Conservation (phyloP, 1,140 invertebrate genomes). For the Rhagoletis pomonella region DNA sequence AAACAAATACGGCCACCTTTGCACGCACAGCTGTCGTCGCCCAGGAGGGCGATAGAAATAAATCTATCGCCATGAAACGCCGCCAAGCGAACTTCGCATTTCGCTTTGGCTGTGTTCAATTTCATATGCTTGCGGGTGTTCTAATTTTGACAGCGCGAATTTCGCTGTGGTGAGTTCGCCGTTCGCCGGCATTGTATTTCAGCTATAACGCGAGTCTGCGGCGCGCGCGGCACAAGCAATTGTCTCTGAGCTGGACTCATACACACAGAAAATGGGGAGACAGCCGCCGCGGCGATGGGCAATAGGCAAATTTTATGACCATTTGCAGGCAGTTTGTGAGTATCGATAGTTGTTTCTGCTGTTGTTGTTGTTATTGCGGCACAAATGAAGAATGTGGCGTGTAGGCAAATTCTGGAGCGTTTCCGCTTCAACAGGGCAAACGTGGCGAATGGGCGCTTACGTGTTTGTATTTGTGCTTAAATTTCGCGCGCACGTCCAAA, state of each 20-base stretch:
- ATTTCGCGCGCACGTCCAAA: not conserved
- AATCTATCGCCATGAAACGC: too few species aligned
- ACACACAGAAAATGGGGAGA: not conserved
- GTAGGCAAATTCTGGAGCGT: conserved; percentile 46
- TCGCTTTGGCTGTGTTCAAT: too few species aligned
- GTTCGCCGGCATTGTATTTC: too few species aligned
- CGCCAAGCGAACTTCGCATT: too few species aligned
- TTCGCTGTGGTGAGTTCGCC: too few species aligned
- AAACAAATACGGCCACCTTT: too few species aligned
- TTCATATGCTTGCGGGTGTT: too few species aligned
- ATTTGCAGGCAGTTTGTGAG: conserved; percentile 44
- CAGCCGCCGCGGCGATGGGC: not conserved
- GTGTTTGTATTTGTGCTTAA: not conserved
- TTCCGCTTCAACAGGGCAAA: conserved; percentile 30
- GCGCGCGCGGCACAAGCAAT: conserved; percentile 31
- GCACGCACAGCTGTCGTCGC: too few species aligned
- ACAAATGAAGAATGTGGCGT: conserved; percentile 30
- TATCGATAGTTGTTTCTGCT: not conserved
- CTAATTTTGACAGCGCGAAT: too few species aligned
- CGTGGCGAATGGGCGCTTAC: not conserved
- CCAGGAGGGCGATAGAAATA: too few species aligned
- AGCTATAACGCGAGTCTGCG: not conserved
- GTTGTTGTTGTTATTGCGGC: not conserved
- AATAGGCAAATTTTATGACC: conserved; percentile 43
- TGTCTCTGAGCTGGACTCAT: not conserved